A percentile compares a stretch with the other conserved stretches of the same genome.
Evolutionary conservation across 2,888 invertebrate genomes (phyloP).

Genomic region (Blastobasis lacticolella): DNA sequence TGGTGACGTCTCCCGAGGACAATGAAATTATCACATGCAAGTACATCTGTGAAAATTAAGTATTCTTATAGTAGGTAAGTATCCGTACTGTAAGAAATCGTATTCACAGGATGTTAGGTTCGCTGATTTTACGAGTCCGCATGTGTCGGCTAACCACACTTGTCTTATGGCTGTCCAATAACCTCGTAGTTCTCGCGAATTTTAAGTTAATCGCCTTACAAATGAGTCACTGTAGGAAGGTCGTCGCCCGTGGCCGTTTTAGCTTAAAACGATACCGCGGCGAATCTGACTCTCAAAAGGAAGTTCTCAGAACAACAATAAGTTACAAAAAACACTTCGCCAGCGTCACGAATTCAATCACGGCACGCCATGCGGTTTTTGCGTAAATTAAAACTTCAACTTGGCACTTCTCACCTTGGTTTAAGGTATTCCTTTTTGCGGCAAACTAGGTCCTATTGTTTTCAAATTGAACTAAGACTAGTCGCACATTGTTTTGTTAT

Average conservation of each 20-base stretch:
- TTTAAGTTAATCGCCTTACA: constrained; percentile 25
- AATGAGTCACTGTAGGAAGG: constrained; percentile 34
- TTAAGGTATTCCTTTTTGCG: too few relatives aligned
- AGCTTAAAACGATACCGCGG: constrained; percentile 21
- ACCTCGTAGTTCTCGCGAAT: constrained; percentile 19
- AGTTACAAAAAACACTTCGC: constrained; percentile 22
- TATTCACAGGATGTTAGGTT: neutral
- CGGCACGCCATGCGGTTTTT: constrained; percentile 15
- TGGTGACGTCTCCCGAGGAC: too few relatives aligned
- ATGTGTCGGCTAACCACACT: neutral
- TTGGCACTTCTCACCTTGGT: neutral
- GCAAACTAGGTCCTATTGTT: too few relatives aligned
- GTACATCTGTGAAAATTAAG: too few relatives aligned
- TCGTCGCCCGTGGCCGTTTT: constrained; percentile 28
- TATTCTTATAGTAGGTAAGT: neutral
- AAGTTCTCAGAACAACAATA: constrained; percentile 23
- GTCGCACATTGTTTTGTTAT: too few relatives aligned
- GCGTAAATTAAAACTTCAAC: constrained; percentile 18
- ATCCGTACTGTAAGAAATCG: neutral
- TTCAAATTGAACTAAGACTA: too few relatives aligned
- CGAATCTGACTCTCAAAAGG: constrained; percentile 29
- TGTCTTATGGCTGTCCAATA: neutral
- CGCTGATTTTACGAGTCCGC: neutral
- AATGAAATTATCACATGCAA: too few relatives aligned
- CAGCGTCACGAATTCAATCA: constrained; percentile 27